Base-by-base conservation (phyloP, 2,113 vertebrate genomes). In the Mormyrus lacerda region DNA sequence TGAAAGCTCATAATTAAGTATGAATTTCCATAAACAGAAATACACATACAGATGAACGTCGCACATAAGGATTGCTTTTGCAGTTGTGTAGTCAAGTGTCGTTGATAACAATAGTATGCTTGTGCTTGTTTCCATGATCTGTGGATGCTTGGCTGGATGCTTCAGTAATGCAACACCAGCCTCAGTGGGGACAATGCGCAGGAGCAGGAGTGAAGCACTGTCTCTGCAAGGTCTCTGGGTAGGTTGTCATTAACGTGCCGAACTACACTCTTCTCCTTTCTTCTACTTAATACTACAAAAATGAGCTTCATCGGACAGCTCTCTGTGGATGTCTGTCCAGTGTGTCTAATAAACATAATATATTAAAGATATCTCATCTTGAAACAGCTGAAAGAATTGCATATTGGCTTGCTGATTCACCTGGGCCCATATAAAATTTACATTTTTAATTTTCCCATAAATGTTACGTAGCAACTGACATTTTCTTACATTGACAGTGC, bases 401-500 rank as follows among this genome's bases (percentile, higher is more conserved):
- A 48, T 45, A n/a, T 44, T 13, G 27, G 27, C 45, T 47, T 76
- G 45, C 19, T 27, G 47, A 13, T n/a, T 50, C 83, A 48, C 73
- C 73, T 79, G 27, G 21, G 24, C 45, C 21, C 39, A 24, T 44
- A n/a, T 83, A 83, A 39, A 45, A 83, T 42, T 3, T 44, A 13
- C 44, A 85, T 48, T 85, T 85, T 47, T 48, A 85, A 85, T 85
- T 85, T 50, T 85, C 82, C 82, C 44, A 4, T 85, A 85, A 55
- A 58, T 39, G 27, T 87, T 35, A 27, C 10, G 5, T 4, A 53
- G 31, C 50, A 53, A 19, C 17, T 35, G 31, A 58, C 85, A 87
- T 87, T 53, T n/a, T 51, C 24, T 8, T 82, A 45, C 35, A 50
- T 85, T 13, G 8, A 44, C 31, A 31, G 51, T 85, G 24, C n/a